phyloP scores from a whole-genome alignment of 2,797 vertebrate species.

The Podargus strigoides region DNA sequence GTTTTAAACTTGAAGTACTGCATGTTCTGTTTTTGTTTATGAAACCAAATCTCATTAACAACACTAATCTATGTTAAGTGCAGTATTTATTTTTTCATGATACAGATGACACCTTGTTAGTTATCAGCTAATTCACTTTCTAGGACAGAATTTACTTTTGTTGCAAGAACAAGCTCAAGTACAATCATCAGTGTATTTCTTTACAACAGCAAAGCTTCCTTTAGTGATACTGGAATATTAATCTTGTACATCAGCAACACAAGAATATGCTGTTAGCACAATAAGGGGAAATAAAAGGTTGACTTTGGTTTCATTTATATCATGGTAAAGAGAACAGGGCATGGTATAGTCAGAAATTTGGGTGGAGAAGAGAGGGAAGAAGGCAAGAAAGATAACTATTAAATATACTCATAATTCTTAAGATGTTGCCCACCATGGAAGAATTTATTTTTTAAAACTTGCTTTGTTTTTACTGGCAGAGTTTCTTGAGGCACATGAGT shows the following conservation, averaged over 20 bases:
- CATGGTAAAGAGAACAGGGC: neutral
- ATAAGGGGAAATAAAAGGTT: too few species aligned
- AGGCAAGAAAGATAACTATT: neutral
- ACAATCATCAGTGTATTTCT: neutral
- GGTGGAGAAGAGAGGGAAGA: neutral
- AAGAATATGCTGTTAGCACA: too few species aligned
- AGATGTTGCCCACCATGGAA: neutral
- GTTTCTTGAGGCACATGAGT: conserved; percentile 88
- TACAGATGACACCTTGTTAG: neutral
- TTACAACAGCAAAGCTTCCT: neutral
- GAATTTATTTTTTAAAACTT: neutral
- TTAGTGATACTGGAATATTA: neutral
- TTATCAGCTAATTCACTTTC: neutral
- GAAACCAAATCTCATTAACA: neutral
- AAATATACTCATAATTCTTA: neutral
- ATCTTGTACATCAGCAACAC: too few species aligned
- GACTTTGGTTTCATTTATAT: neutral
- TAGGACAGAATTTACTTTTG: neutral
- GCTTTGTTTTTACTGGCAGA: conserved; percentile 73
- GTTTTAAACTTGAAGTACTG: neutral
- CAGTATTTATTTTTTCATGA: neutral
- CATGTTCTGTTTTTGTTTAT: neutral
- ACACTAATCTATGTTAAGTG: neutral
- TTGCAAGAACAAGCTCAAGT: neutral
- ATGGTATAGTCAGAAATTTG: neutral